Conservation (phyloP, 1,140 invertebrate species). For the Trachelipus rathkii region DNA sequence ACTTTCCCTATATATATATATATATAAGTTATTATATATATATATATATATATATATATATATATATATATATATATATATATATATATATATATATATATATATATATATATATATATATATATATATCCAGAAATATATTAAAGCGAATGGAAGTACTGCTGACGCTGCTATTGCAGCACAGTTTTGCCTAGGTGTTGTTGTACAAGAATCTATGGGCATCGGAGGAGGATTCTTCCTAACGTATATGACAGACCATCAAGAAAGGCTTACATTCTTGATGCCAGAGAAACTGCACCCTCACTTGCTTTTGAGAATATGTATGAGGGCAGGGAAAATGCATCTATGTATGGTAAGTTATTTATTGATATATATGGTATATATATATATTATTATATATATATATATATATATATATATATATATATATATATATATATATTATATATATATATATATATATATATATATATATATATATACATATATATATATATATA, state of each 20-base stretch:
- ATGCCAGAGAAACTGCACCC: conserved; percentile 11
- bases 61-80: too few relatives aligned
- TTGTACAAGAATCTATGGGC: conserved; percentile 80
- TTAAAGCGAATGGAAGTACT: conserved; percentile 73
- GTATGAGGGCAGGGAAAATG: conserved; percentile 48
- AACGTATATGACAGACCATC: conserved; percentile 16
- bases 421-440: conserved; percentile 25
- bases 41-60: too few relatives aligned
- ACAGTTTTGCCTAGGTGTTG: conserved; percentile 77
- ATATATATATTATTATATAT: conserved; percentile 28
- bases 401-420: conserved; percentile 27
- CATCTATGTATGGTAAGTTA: conserved; percentile 52
- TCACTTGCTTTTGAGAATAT: conserved; percentile 20
- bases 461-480: conserved; percentile 22
- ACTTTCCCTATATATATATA: too few relatives aligned
- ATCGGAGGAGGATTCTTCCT: conserved; percentile 69
- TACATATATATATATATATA: background rate
- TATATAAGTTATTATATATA: too few relatives aligned
- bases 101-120: too few relatives aligned
- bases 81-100: too few relatives aligned
- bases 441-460: conserved; percentile 21
- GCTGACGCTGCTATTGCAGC: conserved; percentile 80
- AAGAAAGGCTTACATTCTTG: conserved; percentile 4
- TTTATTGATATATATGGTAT: background rate
- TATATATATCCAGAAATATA: conserved; percentile 16